These are phyloP conservation scores for Helarctos malayanus DNA, from an alignment of 2,797 vertebrate genomes.

Conservation along the genomic window DNA sequence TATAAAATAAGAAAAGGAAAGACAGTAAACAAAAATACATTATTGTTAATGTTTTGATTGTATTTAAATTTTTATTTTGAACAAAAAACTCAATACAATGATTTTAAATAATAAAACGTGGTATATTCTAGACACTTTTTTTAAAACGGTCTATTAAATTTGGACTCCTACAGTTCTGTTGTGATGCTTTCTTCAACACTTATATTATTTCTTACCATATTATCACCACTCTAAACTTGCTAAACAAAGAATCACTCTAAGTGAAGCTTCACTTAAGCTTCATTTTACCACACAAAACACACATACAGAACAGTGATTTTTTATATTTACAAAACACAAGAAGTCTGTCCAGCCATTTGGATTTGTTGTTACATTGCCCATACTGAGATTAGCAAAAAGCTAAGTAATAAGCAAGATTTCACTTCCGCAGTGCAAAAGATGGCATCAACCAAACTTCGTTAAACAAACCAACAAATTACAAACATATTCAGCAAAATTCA, in stretches of 20 bases:
- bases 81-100: conserved; percentile 88
- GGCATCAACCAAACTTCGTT: conserved; percentile 91
- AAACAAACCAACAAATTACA: conserved; percentile 83
- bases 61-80: conserved; percentile 92
- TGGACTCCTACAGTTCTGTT: conserved; percentile 85
- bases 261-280: conserved; percentile 88
- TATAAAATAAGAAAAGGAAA: neutral
- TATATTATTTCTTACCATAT: conserved; percentile 84
- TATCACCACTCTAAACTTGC: conserved; percentile 81
- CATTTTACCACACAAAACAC: conserved; percentile 86
- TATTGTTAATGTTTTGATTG: conserved; percentile 77
- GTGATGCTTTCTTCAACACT: conserved; percentile 85
- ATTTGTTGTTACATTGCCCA: conserved; percentile 88
- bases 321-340: conserved; percentile 86
- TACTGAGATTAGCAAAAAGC: conserved; percentile 87
- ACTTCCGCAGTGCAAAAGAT: conserved; percentile 89
- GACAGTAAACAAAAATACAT: conserved; percentile 23
- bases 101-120: conserved; percentile 91
- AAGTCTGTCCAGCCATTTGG: conserved; percentile 91
- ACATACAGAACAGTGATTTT: conserved; percentile 87
- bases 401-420: conserved; percentile 88
- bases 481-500: conserved; percentile 85
- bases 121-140: conserved; percentile 86
- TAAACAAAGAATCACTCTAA: conserved; percentile 85
- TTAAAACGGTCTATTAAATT: conserved; percentile 86